Conservation (phyloP, 2,888 invertebrate genomes). For the Drosophila paracracens region DNA sequence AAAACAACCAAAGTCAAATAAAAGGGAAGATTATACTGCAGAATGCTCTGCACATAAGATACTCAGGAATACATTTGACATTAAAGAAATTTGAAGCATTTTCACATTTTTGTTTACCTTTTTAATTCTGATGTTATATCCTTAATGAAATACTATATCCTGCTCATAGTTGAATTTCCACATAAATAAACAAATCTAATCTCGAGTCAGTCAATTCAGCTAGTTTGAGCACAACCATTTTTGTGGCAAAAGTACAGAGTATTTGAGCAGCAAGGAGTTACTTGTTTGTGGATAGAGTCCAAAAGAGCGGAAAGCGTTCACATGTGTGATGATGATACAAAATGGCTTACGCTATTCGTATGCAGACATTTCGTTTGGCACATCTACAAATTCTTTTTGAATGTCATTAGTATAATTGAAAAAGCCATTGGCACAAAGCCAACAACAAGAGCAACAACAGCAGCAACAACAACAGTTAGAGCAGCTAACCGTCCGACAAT, state of each 20-base stretch:
- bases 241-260: slow-evolving; percentile 6
- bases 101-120: neutral
- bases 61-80: neutral
- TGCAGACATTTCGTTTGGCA: slow-evolving; percentile 71
- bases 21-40: slow-evolving; percentile 10
- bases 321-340: slow-evolving; percentile 63
- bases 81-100: neutral
- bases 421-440: slow-evolving; percentile 76
- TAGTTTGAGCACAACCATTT: neutral
- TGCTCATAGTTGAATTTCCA: neutral
- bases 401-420: slow-evolving; percentile 80
- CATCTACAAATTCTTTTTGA: slow-evolving; percentile 78
- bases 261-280: slow-evolving; percentile 16
- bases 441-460: slow-evolving; percentile 55
- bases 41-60: slow-evolving; percentile 28
- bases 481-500: slow-evolving; percentile 49
- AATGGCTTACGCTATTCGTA: slow-evolving; percentile 59
- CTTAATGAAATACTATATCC: neutral
- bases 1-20: slow-evolving; percentile 49
- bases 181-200: neutral
- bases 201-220: neutral
- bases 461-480: slow-evolving; percentile 11
- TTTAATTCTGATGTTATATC: neutral
- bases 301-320: slow-evolving; percentile 26
- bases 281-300: slow-evolving; percentile 14